These are phyloP conservation scores for Mercenaria mercenaria DNA, from an alignment of 1,140 invertebrate species.

Conservation along the genomic window DNA sequence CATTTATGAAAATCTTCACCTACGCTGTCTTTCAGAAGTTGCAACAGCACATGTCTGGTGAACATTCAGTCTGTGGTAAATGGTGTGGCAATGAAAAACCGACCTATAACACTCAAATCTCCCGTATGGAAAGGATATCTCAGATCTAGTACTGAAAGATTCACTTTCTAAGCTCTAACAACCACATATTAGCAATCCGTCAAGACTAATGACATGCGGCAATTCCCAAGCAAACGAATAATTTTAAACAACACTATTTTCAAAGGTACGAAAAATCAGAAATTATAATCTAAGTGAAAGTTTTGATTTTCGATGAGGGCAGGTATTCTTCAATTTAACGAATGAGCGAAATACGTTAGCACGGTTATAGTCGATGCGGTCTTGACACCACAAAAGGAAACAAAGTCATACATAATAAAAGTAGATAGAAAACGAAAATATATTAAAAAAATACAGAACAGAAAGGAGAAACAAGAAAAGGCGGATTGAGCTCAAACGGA, in stretches of 20 bases:
- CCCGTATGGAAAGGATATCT: background rate
- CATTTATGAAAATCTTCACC: background rate
- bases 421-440: background rate
- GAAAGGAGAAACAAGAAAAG: background rate
- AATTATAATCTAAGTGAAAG: too few relatives aligned
- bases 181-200: background rate
- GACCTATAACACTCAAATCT: background rate
- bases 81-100: background rate
- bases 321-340: too few relatives aligned
- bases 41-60: background rate
- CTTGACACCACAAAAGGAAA: background rate
- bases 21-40: background rate
- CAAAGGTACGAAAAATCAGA: too few relatives aligned
- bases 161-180: background rate
- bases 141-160: background rate
- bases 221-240: background rate
- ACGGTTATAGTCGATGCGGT: too few relatives aligned
- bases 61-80: background rate
- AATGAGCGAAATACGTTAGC: too few relatives aligned
- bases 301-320: too few relatives aligned
- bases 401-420: background rate
- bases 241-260: background rate
- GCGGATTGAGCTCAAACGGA: background rate
- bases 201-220: background rate
- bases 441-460: background rate